A percentile compares a stretch with the other conserved stretches of the same genome.
Evolutionary conservation across 2,888 invertebrate species (phyloP).

Genomic region (Stenurella melanura): DNA sequence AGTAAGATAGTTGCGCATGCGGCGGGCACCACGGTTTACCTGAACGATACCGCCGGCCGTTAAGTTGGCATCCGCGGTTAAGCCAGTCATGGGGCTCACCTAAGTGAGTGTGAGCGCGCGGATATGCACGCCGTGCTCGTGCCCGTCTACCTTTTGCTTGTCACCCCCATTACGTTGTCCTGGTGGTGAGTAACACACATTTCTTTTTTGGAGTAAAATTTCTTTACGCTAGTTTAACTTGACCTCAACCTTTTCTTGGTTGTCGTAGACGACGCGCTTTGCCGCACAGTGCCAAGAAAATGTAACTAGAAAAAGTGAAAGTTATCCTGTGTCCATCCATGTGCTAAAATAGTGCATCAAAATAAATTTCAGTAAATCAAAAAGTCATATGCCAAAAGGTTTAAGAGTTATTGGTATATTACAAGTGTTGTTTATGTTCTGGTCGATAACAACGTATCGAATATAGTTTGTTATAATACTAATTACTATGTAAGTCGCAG

Average conservation of each 20-base stretch:
- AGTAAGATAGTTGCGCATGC: slow-evolving; percentile 50
- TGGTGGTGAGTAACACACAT: slow-evolving; percentile 84
- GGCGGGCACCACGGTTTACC: slow-evolving; percentile 52
- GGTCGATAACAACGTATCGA: background rate
- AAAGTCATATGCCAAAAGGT: background rate
- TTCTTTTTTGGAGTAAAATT: slow-evolving; percentile 28
- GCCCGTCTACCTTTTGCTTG: slow-evolving; percentile 88
- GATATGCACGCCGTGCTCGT: slow-evolving; percentile 80
- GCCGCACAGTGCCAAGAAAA: slow-evolving; percentile 16
- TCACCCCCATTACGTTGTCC: slow-evolving; percentile 91
- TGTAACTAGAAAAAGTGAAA: slow-evolving; percentile 28
- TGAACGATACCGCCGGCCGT: slow-evolving; percentile 48
- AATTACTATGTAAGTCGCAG: background rate
- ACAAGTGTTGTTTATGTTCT: background rate
- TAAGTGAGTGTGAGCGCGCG: slow-evolving; percentile 70
- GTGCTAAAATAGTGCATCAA: slow-evolving; percentile 16
- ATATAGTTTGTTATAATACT: background rate
- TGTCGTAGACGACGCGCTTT: slow-evolving; percentile 6
- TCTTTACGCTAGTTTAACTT: slow-evolving; percentile 12
- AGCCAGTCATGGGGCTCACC: slow-evolving; percentile 71
- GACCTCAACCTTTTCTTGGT: slow-evolving; percentile 19
- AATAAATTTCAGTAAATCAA: background rate
- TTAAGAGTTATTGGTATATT: background rate
- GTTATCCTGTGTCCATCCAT: slow-evolving; percentile 17
- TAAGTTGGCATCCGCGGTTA: slow-evolving; percentile 55